Conservation (phyloP, 2,797 vertebrate species). For the Graptemys geographica region DNA sequence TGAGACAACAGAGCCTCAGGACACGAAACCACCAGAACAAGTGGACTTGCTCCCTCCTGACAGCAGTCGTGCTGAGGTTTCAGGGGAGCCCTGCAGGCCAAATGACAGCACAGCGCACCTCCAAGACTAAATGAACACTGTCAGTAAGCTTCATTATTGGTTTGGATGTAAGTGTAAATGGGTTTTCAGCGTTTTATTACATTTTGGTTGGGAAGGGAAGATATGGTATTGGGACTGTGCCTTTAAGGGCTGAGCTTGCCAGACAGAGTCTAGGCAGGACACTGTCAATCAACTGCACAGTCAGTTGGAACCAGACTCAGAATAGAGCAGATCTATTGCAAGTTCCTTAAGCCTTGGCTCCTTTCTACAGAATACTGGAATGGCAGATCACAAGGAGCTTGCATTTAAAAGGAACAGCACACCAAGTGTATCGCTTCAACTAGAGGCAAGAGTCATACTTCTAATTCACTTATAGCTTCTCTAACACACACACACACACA, state of each 20-base stretch:
- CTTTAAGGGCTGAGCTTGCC: background rate
- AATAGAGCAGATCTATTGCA: background rate
- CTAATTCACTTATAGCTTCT: constrained; percentile 9
- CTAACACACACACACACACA: background rate
- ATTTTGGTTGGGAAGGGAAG: background rate
- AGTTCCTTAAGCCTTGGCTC: background rate
- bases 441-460: constrained; percentile 1
- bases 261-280: background rate
- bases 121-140: background rate
- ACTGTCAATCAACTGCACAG: background rate
- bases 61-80: background rate
- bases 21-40: background rate
- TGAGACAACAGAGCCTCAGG: background rate
- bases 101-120: background rate
- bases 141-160: background rate
- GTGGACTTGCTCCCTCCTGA: background rate
- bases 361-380: background rate
- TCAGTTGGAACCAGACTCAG: background rate
- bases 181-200: background rate
- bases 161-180: background rate
- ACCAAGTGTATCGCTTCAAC: constrained; percentile 1
- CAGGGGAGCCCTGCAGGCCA: background rate
- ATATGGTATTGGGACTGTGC: background rate
- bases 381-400: background rate
- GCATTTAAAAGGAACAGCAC: background rate